A percentile compares a stretch with the other conserved stretches of the same genome.
These are phyloP conservation scores for Ischnura elegans DNA, from an alignment of 2,888 invertebrate genomes.

Conservation along the genomic window DNA sequence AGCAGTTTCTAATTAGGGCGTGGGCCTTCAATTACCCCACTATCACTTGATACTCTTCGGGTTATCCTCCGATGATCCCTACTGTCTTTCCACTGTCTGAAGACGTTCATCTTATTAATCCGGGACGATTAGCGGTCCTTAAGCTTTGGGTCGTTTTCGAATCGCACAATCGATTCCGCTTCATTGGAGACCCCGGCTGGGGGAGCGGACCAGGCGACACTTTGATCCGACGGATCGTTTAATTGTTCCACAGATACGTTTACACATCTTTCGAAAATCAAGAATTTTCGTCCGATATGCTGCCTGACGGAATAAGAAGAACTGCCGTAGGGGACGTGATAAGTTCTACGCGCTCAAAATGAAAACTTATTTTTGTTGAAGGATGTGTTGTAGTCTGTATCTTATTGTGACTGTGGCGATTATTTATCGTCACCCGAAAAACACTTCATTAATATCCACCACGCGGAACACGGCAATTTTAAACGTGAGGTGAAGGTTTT, in stretches of 20 bases:
- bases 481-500: not conserved
- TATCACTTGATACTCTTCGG: not conserved
- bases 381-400: not conserved
- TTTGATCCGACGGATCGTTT: not conserved
- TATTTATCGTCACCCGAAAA: not conserved
- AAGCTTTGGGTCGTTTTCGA: not conserved
- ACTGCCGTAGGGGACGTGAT: not conserved
- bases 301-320: not conserved
- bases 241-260: not conserved
- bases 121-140: not conserved
- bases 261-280: not conserved
- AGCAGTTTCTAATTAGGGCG: too few species aligned
- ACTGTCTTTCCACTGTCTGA: constrained; percentile 24
- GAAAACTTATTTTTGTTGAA: not conserved
- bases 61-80: constrained; percentile 53
- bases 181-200: constrained; percentile 29
- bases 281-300: not conserved
- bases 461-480: not conserved
- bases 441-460: not conserved
- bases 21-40: not conserved
- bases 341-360: not conserved
- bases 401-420: not conserved
- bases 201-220: not conserved
- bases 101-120: constrained; percentile 53
- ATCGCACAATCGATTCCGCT: constrained; percentile 18